Evolutionary conservation across 2,888 invertebrate species (phyloP).

Genomic region (Hylaea fasciaria): DNA sequence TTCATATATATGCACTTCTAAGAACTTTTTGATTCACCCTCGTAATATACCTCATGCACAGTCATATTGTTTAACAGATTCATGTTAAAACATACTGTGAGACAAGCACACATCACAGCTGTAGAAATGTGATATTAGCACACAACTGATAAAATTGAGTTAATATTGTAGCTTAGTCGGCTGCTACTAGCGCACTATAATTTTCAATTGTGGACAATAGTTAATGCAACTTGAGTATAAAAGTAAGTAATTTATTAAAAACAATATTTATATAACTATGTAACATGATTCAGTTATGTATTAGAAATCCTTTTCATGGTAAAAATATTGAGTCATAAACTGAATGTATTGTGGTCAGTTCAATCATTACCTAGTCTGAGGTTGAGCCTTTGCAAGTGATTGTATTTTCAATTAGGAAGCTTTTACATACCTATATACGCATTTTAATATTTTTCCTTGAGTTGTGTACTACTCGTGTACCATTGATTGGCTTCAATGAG

Average conservation of each 20-base stretch:
- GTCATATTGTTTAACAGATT: slow-evolving; percentile 27
- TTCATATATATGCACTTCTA: too few relatives aligned
- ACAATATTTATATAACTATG: slow-evolving; percentile 1
- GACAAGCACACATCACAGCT: slow-evolving; percentile 27
- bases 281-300: slow-evolving; percentile 20
- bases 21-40: too few relatives aligned
- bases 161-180: slow-evolving; percentile 16
- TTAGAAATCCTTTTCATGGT: slow-evolving; percentile 8
- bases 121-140: slow-evolving; percentile 21
- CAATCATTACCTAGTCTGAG: neutral
- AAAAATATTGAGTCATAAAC: slow-evolving; percentile 21
- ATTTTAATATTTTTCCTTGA: too few relatives aligned
- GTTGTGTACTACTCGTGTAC: neutral
- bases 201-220: slow-evolving; percentile 14
- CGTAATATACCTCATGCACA: slow-evolving; percentile 20
- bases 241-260: slow-evolving; percentile 1
- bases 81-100: slow-evolving; percentile 27
- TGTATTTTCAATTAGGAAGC: neutral
- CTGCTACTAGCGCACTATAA: slow-evolving; percentile 27
- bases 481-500: slow-evolving; percentile 5
- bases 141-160: slow-evolving; percentile 19
- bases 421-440: neutral
- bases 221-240: neutral
- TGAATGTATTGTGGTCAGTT: neutral
- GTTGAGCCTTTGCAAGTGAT: neutral